A percentile compares a stretch with the other conserved stretches of the same genome.
phyloP scores from a whole-genome alignment of 2,797 vertebrate species.

The Gymnoscopelus microlampas region DNA sequence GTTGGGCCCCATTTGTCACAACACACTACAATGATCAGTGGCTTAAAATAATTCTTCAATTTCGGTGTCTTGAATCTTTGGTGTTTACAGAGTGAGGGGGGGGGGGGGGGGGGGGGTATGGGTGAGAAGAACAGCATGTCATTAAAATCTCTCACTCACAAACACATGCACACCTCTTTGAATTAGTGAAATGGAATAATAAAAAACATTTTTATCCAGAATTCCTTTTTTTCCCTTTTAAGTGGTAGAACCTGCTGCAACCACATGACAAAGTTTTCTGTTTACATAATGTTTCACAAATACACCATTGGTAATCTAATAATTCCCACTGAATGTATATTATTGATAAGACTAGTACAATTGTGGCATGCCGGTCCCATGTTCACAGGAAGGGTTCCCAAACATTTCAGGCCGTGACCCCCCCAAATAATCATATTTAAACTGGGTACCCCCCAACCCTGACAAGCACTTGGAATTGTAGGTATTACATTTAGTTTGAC shows the following conservation, averaged over 20 bases:
- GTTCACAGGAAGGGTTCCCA: conserved; percentile 23
- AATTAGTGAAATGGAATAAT: conserved; percentile 9
- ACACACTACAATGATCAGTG: conserved; percentile 11
- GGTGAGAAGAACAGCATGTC: background rate
- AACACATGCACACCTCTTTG: conserved; percentile 33
- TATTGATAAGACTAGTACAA: conserved; percentile 40
- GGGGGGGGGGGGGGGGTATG: background rate
- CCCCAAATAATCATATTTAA: no score
- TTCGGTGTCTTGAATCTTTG: conserved; percentile 67
- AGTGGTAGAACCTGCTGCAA: conserved; percentile 68
- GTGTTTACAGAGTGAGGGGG: conserved; percentile 64
- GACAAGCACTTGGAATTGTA: no score
- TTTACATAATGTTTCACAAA: conserved; percentile 66
- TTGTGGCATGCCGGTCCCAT: conserved; percentile 29
- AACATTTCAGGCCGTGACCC: no score
- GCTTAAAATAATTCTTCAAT: conserved; percentile 38
- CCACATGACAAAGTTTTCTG: conserved; percentile 58
- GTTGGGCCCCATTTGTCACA: background rate
- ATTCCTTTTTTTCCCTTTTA: conserved; percentile 20
- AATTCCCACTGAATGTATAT: conserved; percentile 47
- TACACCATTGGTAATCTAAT: conserved; percentile 59
- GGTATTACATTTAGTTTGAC: no score
- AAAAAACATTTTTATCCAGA: background rate
- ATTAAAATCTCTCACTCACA: conserved; percentile 37
- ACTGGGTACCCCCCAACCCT: no score